Percentiles rank a stretch among this genome's conserved stretches.
phyloP scores from a whole-genome alignment of 2,888 invertebrate genomes.

The Synergus japonicus region DNA sequence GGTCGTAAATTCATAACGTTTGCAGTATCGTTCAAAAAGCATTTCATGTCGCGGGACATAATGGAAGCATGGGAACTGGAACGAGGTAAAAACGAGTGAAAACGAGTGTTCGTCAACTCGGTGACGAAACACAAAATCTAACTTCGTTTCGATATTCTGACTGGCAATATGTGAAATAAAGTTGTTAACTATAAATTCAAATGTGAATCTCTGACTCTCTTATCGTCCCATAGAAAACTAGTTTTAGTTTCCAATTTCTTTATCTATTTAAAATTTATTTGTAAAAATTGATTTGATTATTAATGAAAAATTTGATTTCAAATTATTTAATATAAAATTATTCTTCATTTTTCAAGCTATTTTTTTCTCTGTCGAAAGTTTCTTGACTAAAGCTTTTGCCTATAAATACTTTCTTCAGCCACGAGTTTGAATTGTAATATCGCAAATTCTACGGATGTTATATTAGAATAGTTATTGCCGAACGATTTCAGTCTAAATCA shows the following conservation, averaged over 20 bases:
- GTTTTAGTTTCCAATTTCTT: background rate
- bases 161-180: background rate
- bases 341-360: background rate
- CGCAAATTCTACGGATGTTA: background rate
- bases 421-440: constrained; percentile 17
- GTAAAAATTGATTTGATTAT: background rate
- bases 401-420: background rate
- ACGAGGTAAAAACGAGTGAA: constrained; percentile 18
- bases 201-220: background rate
- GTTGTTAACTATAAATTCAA: constrained; percentile 11
- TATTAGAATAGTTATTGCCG: constrained; percentile 5
- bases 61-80: constrained; percentile 6
- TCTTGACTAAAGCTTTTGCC: too few relatives aligned
- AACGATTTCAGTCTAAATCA: constrained; percentile 24
- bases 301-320: too few relatives aligned
- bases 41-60: background rate
- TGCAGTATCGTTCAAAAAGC: background rate
- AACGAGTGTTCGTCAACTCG: constrained; percentile 14
- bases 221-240: background rate
- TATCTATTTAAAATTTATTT: background rate
- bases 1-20: constrained; percentile 13
- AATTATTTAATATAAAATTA: background rate
- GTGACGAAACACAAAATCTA: constrained; percentile 20
- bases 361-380: background rate
- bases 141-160: constrained; percentile 1